Conservation (phyloP, 2,888 invertebrate genomes). For the Xanthostigma xanthostigma region DNA sequence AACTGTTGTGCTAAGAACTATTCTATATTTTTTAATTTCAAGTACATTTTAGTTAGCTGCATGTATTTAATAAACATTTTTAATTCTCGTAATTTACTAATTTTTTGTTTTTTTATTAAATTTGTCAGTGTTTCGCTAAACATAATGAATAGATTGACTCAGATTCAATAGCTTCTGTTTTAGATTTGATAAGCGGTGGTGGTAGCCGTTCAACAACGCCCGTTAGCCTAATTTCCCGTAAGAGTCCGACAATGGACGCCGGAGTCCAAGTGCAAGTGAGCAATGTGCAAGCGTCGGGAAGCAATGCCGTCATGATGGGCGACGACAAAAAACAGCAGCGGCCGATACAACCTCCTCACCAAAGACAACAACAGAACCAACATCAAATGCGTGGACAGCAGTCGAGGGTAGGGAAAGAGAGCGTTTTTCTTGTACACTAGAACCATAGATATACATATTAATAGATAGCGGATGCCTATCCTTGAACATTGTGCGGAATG, state of each 20-base stretch:
- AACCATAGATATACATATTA: too few relatives aligned
- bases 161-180: constrained; percentile 31
- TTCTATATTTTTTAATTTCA: too few relatives aligned
- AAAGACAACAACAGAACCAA: constrained; percentile 23
- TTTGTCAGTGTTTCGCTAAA: background rate
- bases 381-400: constrained; percentile 18
- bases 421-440: too few relatives aligned
- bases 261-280: constrained; percentile 50
- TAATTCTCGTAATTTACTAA: background rate
- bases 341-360: constrained; percentile 17
- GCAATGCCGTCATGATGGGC: constrained; percentile 14
- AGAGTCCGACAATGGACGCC: constrained; percentile 77
- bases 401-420: background rate
- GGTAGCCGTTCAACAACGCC: constrained; percentile 71
- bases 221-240: constrained; percentile 53
- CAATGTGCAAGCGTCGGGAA: constrained; percentile 16
- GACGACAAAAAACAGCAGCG: constrained; percentile 27
- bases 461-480: too few relatives aligned
- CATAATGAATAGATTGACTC: constrained; percentile 7
- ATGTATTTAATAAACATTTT: background rate
- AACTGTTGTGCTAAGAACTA: too few relatives aligned
- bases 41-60: background rate
- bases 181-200: constrained; percentile 56
- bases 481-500: too few relatives aligned
- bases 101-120: background rate